A percentile compares a stretch with the other conserved stretches of the same genome.
Evolutionary conservation across 2,797 vertebrate species (phyloP).

Genomic region (Nasua narica): DNA sequence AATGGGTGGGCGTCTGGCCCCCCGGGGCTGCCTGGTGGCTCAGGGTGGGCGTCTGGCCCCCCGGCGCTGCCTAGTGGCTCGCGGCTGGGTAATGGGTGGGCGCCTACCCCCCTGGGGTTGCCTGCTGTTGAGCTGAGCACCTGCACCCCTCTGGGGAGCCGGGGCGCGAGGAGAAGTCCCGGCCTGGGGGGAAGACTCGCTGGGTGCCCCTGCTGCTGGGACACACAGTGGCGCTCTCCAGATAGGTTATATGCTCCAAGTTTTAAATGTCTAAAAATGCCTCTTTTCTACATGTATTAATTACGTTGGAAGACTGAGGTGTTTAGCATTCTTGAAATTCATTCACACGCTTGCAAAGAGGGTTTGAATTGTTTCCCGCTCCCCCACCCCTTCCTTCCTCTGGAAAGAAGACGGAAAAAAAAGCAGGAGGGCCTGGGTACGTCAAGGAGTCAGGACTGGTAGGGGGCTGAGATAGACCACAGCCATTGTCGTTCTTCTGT

Average conservation of each 20-base stretch:
- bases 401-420: neutral
- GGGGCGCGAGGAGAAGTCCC: neutral
- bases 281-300: slow-evolving; percentile 52
- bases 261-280: slow-evolving; percentile 33
- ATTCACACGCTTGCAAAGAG: slow-evolving; percentile 58
- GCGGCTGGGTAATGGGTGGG: neutral
- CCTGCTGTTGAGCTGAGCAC: neutral
- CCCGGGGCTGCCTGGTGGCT: neutral
- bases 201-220: neutral
- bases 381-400: neutral
- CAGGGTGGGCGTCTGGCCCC: neutral
- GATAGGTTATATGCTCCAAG: neutral
- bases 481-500: neutral
- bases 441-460: neutral
- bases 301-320: slow-evolving; percentile 55
- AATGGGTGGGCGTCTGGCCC: neutral
- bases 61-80: neutral
- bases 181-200: neutral
- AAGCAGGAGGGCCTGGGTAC: slow-evolving; percentile 9
- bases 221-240: slow-evolving; percentile 23
- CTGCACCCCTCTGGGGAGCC: neutral
- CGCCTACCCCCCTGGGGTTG: neutral
- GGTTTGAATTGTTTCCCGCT: slow-evolving; percentile 30
- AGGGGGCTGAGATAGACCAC: neutral
- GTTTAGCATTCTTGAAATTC: slow-evolving; percentile 65